Conservation (phyloP, 2,888 invertebrate species). For the Cephus rjabovi region DNA sequence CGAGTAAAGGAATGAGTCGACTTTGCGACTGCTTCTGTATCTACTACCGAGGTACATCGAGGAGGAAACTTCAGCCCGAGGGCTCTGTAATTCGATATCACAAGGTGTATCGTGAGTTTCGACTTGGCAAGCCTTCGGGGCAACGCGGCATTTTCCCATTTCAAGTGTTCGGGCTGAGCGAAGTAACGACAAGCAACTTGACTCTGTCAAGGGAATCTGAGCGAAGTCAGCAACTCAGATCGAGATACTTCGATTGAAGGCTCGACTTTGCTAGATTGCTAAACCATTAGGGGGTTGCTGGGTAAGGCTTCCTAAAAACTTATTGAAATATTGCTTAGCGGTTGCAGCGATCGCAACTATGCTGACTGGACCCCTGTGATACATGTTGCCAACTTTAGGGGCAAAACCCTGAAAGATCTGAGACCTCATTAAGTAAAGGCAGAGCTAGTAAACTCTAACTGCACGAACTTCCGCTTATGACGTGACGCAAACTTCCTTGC, state of each 20-base stretch:
- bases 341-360: not conserved
- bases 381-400: not conserved
- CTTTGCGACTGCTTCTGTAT: not conserved
- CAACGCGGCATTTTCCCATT: conserved; percentile 35
- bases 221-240: conserved; percentile 1
- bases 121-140: conserved; percentile 41
- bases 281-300: not conserved
- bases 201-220: not conserved
- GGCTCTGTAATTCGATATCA: not conserved
- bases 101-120: not conserved
- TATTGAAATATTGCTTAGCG: not conserved
- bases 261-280: not conserved
- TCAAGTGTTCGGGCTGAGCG: conserved; percentile 22
- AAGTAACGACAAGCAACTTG: not conserved
- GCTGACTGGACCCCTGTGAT: not conserved
- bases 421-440: not conserved
- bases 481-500: not conserved
- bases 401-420: not conserved
- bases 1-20: not conserved
- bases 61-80: not conserved
- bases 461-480: not conserved
- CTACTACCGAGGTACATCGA: not conserved
- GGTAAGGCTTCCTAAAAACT: not conserved
- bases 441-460: not conserved
- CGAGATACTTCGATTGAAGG: not conserved